Evolutionary conservation across 2,888 invertebrate genomes (phyloP), one percentile per base, ranked within the genome.

Genomic region (Allacma fusca): DNA sequence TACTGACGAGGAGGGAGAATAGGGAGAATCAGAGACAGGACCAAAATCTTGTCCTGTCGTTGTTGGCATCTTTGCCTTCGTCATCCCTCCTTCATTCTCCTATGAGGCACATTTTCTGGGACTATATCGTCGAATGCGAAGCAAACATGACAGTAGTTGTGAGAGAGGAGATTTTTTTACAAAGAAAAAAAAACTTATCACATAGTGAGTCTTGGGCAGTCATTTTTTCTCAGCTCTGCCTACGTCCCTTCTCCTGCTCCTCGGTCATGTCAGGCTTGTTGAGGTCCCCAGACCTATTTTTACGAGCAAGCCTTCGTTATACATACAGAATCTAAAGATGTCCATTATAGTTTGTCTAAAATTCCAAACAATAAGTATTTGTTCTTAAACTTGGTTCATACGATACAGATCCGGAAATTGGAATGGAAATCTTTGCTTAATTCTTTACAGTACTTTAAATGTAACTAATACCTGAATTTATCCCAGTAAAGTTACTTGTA

Each of bases 101-200:
- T 7, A 7, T 4, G 57, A 21, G 7, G 4, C 21, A 34, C 57
- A 40, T 21, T 28, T 16, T 50, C 23, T 16, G 29, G 24, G 19
- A 21, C 21, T 21, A 24, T 62, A 24, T 24, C 1, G 62, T 24
- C 1, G 62, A 21, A 24, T 24, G 21, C 12, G n/a, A 43, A 7
- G 21, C n/a, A 64, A 9, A 73, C 64, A 73, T 29, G 59, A 34
- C 73, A 73, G 57, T 21, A 21, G 57, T 57, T 9, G 71, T 57
- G 57, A 71, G 71, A 44, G 50, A 57, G 28, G 44, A 71, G 57
- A 21, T 24, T 57, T 69, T 34, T 62, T 7, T 7, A 7, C 7
- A 40, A 23, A 34, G 28, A 44, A 74, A 62, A 73, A 74, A 74
- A 74, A 65, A 65, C 67, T 74, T 74, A 74, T 74, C 74, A 50